A percentile compares a stretch with the other conserved stretches of the same genome.
Evolutionary conservation across 2,797 vertebrate species (phyloP).

Genomic region (Synanceia verrucosa): DNA sequence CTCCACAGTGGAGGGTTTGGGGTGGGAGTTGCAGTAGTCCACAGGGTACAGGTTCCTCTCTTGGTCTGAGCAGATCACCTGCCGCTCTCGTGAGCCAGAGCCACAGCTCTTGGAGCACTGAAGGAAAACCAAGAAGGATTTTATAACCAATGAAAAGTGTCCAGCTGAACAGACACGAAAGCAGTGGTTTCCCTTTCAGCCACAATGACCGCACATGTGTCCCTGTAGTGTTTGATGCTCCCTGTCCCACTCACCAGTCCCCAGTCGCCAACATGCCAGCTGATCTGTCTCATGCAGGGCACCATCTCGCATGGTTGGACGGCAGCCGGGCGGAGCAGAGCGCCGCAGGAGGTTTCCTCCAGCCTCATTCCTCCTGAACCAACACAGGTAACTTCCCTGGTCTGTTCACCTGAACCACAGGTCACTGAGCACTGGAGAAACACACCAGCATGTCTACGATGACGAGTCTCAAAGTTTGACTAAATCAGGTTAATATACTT

Average conservation of each 20-base stretch:
- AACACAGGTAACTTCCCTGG: slow-evolving; percentile 84
- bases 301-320: slow-evolving; percentile 82
- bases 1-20: slow-evolving; percentile 84
- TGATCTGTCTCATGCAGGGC: slow-evolving; percentile 78
- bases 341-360: slow-evolving; percentile 82
- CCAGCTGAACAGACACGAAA: not conserved
- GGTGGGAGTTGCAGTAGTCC: slow-evolving; percentile 76
- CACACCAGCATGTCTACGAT: not conserved
- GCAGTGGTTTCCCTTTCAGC: not conserved
- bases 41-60: slow-evolving; percentile 83
- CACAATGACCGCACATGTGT: not conserved
- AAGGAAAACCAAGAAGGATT: not conserved
- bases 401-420: slow-evolving; percentile 90
- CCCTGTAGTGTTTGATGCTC: not conserved
- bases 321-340: slow-evolving; percentile 74
- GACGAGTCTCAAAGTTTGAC: not conserved
- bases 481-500: not conserved
- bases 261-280: slow-evolving; percentile 92
- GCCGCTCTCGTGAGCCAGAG: slow-evolving; percentile 87
- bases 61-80: slow-evolving; percentile 88
- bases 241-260: slow-evolving; percentile 83
- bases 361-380: slow-evolving; percentile 77
- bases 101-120: slow-evolving; percentile 94
- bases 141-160: not conserved
- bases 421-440: slow-evolving; percentile 89